Conservation (phyloP, 1,140 invertebrate species). For the Phocides pigmalion region DNA sequence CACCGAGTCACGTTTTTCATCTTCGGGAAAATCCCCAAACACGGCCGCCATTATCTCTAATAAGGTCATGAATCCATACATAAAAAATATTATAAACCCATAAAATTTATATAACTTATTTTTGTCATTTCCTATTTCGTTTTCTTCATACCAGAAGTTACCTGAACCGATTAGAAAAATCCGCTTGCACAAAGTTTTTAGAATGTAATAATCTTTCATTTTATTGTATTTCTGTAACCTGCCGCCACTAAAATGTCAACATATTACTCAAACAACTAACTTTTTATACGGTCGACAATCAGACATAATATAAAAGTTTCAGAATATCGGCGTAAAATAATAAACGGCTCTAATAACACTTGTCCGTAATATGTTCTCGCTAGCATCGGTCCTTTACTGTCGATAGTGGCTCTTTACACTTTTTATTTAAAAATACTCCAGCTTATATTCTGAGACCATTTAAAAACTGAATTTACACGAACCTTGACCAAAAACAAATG, state of each 20-base stretch:
- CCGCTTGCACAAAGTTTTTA: constrained; percentile 55
- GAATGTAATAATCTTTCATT: constrained; percentile 66
- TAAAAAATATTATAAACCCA: constrained; percentile 46
- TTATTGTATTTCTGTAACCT: constrained; percentile 17
- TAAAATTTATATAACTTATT: constrained; percentile 53
- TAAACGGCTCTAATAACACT: background rate
- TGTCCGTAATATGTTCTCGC: constrained; percentile 2
- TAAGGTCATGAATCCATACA: constrained; percentile 61
- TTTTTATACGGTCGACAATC: background rate
- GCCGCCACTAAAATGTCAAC: background rate
- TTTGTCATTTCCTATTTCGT: constrained; percentile 53
- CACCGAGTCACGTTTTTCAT: constrained; percentile 65
- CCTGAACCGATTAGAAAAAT: constrained; percentile 65
- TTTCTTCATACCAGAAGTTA: constrained; percentile 71
- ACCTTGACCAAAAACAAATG: too few species aligned
- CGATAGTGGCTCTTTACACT: background rate
- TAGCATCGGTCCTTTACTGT: background rate
- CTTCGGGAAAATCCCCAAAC: constrained; percentile 62
- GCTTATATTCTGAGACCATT: too few species aligned
- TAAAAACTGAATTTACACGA: too few species aligned
- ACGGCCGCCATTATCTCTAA: constrained; percentile 66
- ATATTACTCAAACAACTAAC: background rate
- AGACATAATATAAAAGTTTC: constrained; percentile 18
- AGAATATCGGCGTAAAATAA: background rate
- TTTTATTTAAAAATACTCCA: constrained; percentile 9